phyloP scores from a whole-genome alignment of 1,140 invertebrate genomes.

The Drosophila bifasciata region DNA sequence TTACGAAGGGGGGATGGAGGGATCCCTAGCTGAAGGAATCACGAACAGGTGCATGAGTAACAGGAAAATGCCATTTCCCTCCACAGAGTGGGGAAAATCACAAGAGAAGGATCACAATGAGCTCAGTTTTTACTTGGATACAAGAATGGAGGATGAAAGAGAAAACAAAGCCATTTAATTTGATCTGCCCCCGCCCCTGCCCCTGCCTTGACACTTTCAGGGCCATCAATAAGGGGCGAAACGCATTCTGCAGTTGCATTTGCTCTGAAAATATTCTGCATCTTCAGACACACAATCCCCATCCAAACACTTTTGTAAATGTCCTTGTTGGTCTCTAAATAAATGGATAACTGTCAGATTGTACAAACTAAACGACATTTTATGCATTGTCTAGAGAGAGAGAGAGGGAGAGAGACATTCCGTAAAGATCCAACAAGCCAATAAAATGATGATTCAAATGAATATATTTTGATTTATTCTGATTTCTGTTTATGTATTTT shows the following conservation, averaged over 20 bases:
- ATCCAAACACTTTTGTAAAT: slow-evolving; percentile 8
- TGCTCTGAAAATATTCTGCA: too few relatives aligned
- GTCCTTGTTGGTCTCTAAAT: slow-evolving; percentile 21
- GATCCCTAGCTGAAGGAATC: slow-evolving; percentile 9
- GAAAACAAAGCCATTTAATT: too few relatives aligned
- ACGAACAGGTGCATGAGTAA: slow-evolving; percentile 53
- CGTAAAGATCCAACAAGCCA: slow-evolving; percentile 45
- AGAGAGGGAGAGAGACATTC: slow-evolving; percentile 2
- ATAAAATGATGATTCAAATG: slow-evolving; percentile 11
- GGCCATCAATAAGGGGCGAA: too few relatives aligned
- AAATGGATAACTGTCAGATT: slow-evolving; percentile 64
- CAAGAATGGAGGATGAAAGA: too few relatives aligned
- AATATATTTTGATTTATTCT: slow-evolving; percentile 3
- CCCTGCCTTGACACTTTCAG: too few relatives aligned
- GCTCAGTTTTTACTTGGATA: too few relatives aligned
- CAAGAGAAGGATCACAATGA: too few relatives aligned
- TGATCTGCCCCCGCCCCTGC: too few relatives aligned
- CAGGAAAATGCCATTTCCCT: slow-evolving; percentile 52
- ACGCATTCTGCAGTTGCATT: too few relatives aligned
- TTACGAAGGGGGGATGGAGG: slow-evolving; percentile 4
- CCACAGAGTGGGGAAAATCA: neutral
- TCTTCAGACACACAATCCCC: neutral
- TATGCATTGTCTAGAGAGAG: slow-evolving; percentile 60
- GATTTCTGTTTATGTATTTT: slow-evolving; percentile 8
- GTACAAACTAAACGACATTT: slow-evolving; percentile 69